Evolutionary conservation across 1,140 invertebrate genomes (phyloP).

Genomic region (Phocides pigmalion): DNA sequence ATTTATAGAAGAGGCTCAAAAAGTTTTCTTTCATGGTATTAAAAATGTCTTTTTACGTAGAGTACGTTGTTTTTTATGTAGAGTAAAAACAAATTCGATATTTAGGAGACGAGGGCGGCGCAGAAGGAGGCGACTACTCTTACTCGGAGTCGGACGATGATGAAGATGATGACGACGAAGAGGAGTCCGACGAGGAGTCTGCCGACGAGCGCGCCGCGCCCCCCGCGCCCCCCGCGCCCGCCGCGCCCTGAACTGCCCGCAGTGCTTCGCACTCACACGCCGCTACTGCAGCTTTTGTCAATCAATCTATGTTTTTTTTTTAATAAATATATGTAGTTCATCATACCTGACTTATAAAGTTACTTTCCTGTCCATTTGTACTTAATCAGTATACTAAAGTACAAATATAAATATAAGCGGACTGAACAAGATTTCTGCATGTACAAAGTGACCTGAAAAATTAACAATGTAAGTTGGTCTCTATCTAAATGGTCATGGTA

Average conservation of each 20-base stretch:
- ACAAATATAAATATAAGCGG: neutral
- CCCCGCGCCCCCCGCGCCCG: neutral
- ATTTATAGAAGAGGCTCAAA: too few species aligned
- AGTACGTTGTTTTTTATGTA: too few species aligned
- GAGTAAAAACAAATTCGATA: neutral
- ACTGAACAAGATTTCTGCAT: too few species aligned
- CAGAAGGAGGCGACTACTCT: slow-evolving; percentile 82
- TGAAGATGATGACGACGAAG: slow-evolving; percentile 82
- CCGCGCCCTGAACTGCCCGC: neutral
- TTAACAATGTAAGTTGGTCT: too few species aligned
- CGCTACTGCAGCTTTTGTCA: neutral
- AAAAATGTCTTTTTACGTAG: too few species aligned
- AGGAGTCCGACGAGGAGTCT: slow-evolving; percentile 65
- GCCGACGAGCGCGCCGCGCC: slow-evolving; percentile 37
- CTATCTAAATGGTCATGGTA: too few species aligned
- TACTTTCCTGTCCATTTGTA: neutral
- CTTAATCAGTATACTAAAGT: neutral
- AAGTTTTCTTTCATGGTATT: too few species aligned
- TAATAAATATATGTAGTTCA: slow-evolving; percentile 5
- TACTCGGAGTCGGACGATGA: slow-evolving; percentile 85
- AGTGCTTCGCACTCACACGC: neutral
- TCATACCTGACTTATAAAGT: neutral
- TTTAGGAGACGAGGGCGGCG: slow-evolving; percentile 65
- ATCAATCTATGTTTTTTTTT: slow-evolving; percentile 1
- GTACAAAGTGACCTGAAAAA: too few species aligned